A percentile compares a stretch with the other conserved stretches of the same genome.
Conservation (phyloP, 2,888 invertebrate species). For the Stegophylla sp. region DNA sequence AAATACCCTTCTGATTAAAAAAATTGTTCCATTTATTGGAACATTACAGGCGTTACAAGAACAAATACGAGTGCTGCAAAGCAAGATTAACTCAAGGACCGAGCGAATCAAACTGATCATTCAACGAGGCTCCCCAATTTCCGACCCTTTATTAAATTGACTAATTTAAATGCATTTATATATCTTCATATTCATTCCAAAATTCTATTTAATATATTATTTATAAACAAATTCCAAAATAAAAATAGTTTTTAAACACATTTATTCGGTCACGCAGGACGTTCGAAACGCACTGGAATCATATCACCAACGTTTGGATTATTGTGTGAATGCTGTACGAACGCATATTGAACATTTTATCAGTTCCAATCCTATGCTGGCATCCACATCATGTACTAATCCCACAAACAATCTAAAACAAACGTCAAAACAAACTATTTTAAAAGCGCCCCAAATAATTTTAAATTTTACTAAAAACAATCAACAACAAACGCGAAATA, state of each 20-base stretch:
- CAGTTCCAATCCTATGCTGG: conserved; percentile 48
- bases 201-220: conserved; percentile 45
- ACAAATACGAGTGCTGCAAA: conserved; percentile 83
- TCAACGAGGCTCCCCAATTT: conserved; percentile 84
- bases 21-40: conserved; percentile 60
- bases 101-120: conserved; percentile 87
- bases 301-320: conserved; percentile 46
- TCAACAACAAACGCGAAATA: conserved; percentile 62
- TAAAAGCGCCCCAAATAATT: conserved; percentile 18
- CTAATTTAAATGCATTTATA: conserved; percentile 40
- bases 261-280: conserved; percentile 58
- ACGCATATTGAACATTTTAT: conserved; percentile 53
- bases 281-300: conserved; percentile 57
- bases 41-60: conserved; percentile 80
- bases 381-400: conserved; percentile 52
- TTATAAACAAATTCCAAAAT: conserved; percentile 28
- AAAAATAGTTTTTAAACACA: conserved; percentile 53
- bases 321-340: conserved; percentile 48
- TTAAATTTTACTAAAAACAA: conserved; percentile 12
- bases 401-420: conserved; percentile 41
- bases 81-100: conserved; percentile 84
- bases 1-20: conserved; percentile 38
- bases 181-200: conserved; percentile 46
- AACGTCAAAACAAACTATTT: neutral
- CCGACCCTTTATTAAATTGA: conserved; percentile 53